A percentile compares a stretch with the other conserved stretches of the same genome.
phyloP scores from a whole-genome alignment of 2,113 vertebrate genomes.

The Synodontis membranacea region DNA sequence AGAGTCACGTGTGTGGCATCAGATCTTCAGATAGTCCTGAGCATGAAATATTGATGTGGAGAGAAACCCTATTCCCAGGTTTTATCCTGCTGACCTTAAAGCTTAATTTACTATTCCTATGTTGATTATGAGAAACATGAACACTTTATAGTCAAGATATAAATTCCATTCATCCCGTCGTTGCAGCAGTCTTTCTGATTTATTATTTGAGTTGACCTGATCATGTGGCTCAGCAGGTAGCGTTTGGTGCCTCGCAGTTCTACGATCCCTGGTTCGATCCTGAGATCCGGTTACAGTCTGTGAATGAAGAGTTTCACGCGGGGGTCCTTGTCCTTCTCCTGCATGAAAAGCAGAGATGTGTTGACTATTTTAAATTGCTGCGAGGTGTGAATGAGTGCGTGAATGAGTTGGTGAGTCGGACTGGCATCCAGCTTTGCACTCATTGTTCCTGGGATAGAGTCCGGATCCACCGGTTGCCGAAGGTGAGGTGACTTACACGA shows the following conservation, averaged over 20 bases:
- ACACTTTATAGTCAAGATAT: too few species aligned
- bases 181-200: too few species aligned
- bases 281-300: not conserved
- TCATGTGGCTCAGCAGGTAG: not conserved
- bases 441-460: not conserved
- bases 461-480: not conserved
- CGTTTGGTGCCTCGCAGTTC: not conserved
- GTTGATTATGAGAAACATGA: constrained; percentile 56
- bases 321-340: not conserved
- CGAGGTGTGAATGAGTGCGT: not conserved
- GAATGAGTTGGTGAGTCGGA: not conserved
- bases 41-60: constrained; percentile 58
- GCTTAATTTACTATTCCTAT: constrained; percentile 61
- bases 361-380: not conserved
- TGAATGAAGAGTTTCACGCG: not conserved
- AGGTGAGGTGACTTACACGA: not conserved
- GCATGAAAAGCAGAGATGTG: not conserved
- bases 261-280: constrained; percentile 1
- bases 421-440: not conserved
- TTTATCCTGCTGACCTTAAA: constrained; percentile 43
- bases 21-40: constrained; percentile 37
- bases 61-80: constrained; percentile 52
- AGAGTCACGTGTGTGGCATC: constrained; percentile 33
- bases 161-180: too few species aligned
- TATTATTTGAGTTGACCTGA: not conserved